These are phyloP conservation scores for Catagonus wagneri DNA, from an alignment of 2,113 vertebrate species.

Conservation along the genomic window DNA sequence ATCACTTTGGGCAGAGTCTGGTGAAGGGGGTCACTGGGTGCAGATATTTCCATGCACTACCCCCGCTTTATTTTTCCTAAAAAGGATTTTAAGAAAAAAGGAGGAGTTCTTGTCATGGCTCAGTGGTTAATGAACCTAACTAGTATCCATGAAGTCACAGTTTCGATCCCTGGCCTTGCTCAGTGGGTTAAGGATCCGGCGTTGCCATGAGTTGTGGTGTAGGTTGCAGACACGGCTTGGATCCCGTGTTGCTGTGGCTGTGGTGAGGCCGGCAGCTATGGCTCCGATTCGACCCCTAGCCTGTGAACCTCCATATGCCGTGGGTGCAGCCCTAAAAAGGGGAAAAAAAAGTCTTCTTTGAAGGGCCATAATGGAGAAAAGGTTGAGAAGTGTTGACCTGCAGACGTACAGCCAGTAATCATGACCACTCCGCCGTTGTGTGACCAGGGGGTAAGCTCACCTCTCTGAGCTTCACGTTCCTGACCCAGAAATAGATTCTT, in stretches of 20 bases:
- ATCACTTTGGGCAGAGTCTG: fast-evolving
- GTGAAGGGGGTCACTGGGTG: neutral
- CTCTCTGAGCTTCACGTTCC: neutral
- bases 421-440: neutral
- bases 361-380: neutral
- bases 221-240: no score
- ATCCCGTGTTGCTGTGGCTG: no score
- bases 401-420: neutral
- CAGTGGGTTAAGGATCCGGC: no score
- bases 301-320: no score
- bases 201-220: no score
- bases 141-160: no score
- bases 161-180: no score
- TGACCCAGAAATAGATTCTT: neutral
- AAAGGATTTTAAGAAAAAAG: neutral
- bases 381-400: neutral
- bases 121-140: no score
- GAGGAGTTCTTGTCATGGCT: no score
- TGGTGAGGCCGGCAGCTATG: no score
- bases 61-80: neutral
- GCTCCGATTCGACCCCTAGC: no score
- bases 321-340: no score
- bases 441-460: neutral
- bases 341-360: neutral
- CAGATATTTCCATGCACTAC: neutral